Evolutionary conservation across 2,797 vertebrate species (phyloP).

Genomic region (Halcyon chelicuti): DNA sequence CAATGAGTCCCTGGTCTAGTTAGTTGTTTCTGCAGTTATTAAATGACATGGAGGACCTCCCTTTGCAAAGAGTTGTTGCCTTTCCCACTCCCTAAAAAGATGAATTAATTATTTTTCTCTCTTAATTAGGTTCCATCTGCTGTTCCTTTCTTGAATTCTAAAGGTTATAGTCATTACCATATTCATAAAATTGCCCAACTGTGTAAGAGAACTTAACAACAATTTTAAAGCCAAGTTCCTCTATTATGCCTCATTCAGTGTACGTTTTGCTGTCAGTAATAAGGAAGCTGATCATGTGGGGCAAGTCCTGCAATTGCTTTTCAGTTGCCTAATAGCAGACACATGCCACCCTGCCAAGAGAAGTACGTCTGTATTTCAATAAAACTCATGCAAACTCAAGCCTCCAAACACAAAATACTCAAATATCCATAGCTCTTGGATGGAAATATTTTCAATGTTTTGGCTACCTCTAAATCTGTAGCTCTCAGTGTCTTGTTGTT

Average conservation of each 20-base stretch:
- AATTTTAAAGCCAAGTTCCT: constrained; percentile 58
- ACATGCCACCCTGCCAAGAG: background rate
- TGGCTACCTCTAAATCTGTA: background rate
- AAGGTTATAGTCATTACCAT: constrained; percentile 88
- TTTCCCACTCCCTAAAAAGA: constrained; percentile 70
- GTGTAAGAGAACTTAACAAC: constrained; percentile 74
- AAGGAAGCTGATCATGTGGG: background rate
- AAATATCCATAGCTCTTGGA: background rate
- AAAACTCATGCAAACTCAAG: background rate
- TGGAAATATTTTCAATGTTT: background rate
- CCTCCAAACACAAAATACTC: background rate
- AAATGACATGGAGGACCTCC: constrained; percentile 55
- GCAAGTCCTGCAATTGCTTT: constrained; percentile 11
- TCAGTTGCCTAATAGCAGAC: constrained; percentile 59
- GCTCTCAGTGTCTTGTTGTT: background rate
- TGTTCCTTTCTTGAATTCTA: constrained; percentile 74
- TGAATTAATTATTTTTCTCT: constrained; percentile 80
- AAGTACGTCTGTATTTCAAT: background rate
- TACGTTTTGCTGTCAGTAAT: constrained; percentile 29
- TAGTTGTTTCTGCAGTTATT: constrained; percentile 58
- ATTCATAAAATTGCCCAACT: constrained; percentile 84
- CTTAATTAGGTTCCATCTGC: constrained; percentile 82
- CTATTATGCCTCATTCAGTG: constrained; percentile 55
- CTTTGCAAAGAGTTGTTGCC: constrained; percentile 60
- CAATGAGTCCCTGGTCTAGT: background rate